phyloP scores from a whole-genome alignment of 2,113 vertebrate genomes.

The Psettodes erumei region DNA sequence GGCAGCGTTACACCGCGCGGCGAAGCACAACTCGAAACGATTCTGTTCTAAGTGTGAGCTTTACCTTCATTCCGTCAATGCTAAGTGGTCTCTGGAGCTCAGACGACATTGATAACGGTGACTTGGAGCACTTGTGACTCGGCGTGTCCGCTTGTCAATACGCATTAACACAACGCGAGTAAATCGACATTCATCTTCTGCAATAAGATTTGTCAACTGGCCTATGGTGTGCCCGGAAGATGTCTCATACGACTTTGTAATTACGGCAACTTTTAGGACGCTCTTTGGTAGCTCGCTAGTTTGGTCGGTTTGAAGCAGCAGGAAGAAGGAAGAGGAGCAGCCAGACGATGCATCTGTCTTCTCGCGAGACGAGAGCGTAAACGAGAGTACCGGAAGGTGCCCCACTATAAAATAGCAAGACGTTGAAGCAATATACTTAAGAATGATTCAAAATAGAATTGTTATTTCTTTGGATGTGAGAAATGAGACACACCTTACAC shows the following conservation, averaged over 20 bases:
- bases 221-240: background rate
- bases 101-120: conserved; percentile 28
- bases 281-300: background rate
- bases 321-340: background rate
- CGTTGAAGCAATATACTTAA: no score
- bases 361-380: no score
- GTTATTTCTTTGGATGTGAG: no score
- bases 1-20: conserved; percentile 32
- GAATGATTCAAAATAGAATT: no score
- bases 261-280: no score
- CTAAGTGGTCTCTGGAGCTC: background rate
- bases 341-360: background rate
- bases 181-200: background rate
- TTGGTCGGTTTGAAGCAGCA: background rate
- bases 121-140: background rate
- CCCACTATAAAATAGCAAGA: no score
- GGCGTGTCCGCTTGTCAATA: background rate
- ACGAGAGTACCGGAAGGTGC: no score
- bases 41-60: background rate
- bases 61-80: conserved; percentile 31
- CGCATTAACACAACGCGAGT: background rate
- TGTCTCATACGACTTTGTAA: background rate
- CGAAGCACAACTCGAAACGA: no score
- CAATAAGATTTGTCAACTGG: background rate
- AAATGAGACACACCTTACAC: no score